Percentiles rank a stretch among this genome's conserved stretches.
Conservation (phyloP, 2,113 vertebrate genomes). For the Nansenia antarctica region DNA sequence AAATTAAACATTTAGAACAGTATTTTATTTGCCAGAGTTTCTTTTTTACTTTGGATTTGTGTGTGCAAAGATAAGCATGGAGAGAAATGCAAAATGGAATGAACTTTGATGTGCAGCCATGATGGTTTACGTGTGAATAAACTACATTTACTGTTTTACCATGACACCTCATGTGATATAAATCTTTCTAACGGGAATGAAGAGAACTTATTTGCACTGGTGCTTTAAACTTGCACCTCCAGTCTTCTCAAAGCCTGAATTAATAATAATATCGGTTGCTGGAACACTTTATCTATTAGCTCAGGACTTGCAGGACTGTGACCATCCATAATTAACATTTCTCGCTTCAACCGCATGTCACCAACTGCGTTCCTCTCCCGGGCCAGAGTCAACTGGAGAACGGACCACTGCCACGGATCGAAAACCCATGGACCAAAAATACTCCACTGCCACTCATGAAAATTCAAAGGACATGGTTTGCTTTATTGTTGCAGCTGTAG, state of each 20-base stretch:
- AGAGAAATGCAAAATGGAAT: conserved; percentile 11
- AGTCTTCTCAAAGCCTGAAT: conserved; percentile 48
- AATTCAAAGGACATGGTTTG: conserved; percentile 37
- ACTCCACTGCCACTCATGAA: conserved; percentile 45
- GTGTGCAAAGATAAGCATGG: conserved; percentile 3
- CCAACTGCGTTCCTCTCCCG: conserved; percentile 42
- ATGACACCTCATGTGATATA: too few species aligned
- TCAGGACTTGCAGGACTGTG: conserved; percentile 57
- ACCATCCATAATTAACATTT: conserved; percentile 65
- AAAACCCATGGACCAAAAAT: conserved; percentile 55
- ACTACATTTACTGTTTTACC: neutral
- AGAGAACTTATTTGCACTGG: conserved; percentile 2
- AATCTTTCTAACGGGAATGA: too few species aligned
- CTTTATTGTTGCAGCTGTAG: conserved; percentile 57
- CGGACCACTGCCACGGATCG: conserved; percentile 37
- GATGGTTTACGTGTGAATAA: neutral
- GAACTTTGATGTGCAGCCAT: neutral
- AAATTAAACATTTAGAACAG: too few species aligned
- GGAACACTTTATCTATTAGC: conserved; percentile 51
- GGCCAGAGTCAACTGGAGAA: conserved; percentile 60
- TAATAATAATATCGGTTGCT: conserved; percentile 44
- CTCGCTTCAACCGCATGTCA: conserved; percentile 56
- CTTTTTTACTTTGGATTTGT: too few species aligned
- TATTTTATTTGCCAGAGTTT: too few species aligned
- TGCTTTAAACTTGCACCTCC: conserved; percentile 29